Evolutionary conservation across 2,113 vertebrate species (phyloP), one percentile per base, ranked within the genome.

Genomic region (Pachypanchax playfairii): DNA sequence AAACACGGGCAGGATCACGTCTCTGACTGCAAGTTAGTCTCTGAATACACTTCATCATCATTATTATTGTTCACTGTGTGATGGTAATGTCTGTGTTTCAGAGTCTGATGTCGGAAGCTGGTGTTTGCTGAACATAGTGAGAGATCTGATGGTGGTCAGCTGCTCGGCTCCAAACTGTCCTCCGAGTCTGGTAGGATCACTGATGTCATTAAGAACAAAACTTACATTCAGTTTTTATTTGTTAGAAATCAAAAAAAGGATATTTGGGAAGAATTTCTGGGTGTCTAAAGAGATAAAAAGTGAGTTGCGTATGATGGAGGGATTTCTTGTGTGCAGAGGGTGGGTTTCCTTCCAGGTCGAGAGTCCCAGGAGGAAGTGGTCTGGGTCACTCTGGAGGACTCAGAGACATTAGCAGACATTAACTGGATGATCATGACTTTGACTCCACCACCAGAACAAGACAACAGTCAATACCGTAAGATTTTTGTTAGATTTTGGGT

Each of bases 341-440:
- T 97, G 28, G 95, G 94, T 0, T 87, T 98, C 57, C 90, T 97
- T 70, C 95, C 96, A 0, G 12, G 79, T 1, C 73, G 84, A 0
- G 94, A 94, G 46, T 91, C 60, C n/a, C 90, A 94, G 53, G 85
- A 90, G 1, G 80, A 91, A 2, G 78, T 91, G 6, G 70, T 13
- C 0, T 98, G 97, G 97, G 89, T 97, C 52, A 93, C 92, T 52
- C 91, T 98, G 84, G 95, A 98, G 77, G 93, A 96, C 0, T 79
- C 92, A 0, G 76, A 90, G 43, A 53, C 61, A 0, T 82, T 96
- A 62, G 79, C 88, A 0, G 91, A 92, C 62, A 94, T 99, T 64
- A 90, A 80, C 54, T 99, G 97, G 96, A 46, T 85, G 73, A 89
- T 94, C 70, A 85, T 86, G 71, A 93, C 82, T 50, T 92, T 98